A percentile compares a stretch with the other conserved stretches of the same genome.
Conservation (phyloP, 2,888 invertebrate species). For the Piscicola geometra region DNA sequence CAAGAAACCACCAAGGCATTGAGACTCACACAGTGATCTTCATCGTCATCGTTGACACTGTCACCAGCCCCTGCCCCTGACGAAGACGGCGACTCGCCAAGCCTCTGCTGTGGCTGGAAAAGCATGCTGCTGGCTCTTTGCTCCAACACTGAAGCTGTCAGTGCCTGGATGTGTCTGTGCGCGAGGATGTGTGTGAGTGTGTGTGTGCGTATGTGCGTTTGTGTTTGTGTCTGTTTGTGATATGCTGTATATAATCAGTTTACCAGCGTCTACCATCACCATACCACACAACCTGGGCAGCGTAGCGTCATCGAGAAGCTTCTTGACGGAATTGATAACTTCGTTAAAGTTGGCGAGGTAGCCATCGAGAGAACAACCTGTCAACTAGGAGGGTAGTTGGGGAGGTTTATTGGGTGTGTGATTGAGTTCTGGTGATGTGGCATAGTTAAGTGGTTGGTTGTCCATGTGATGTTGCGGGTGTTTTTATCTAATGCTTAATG, state of each 20-base stretch:
- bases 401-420: too few species aligned
- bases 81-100: not conserved
- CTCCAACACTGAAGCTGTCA: slow-evolving; percentile 3
- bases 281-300: not conserved
- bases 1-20: too few species aligned
- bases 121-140: not conserved
- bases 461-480: too few species aligned
- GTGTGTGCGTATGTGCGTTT: too few species aligned
- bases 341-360: not conserved
- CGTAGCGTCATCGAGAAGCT: not conserved
- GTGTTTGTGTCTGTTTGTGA: too few species aligned
- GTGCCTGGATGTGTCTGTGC: not conserved
- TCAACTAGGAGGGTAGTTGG: not conserved
- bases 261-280: too few species aligned
- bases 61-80: slow-evolving; percentile 8
- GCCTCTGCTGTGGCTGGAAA: not conserved
- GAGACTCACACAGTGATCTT: slow-evolving; percentile 7
- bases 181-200: too few species aligned
- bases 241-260: too few species aligned
- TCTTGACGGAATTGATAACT: not conserved
- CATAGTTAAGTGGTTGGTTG: too few species aligned
- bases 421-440: too few species aligned
- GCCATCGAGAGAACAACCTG: not conserved
- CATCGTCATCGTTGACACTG: slow-evolving; percentile 1
- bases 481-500: too few species aligned